Conservation (phyloP, 1,140 invertebrate genomes). For the Diprion similis region DNA sequence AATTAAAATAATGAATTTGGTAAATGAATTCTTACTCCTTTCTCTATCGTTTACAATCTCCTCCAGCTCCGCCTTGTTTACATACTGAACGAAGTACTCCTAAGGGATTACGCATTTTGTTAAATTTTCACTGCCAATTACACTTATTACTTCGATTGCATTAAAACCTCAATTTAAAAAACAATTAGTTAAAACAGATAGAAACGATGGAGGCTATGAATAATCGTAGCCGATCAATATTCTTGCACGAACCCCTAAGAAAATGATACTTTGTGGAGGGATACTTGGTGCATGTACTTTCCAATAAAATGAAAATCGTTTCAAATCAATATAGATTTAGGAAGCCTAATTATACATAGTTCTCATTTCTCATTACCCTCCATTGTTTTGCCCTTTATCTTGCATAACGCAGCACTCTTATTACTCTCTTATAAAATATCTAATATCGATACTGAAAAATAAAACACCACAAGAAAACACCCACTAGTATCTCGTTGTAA, state of each 20-base stretch:
- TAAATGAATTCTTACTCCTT: slow-evolving; percentile 32
- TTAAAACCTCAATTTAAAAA: neutral
- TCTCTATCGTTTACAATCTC: slow-evolving; percentile 30
- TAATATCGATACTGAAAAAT: neutral
- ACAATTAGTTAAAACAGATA: neutral
- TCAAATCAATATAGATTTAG: neutral
- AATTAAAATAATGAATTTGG: slow-evolving; percentile 11
- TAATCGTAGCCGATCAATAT: neutral
- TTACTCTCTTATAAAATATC: neutral
- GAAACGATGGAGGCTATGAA: slow-evolving; percentile 1
- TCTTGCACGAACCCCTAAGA: too few relatives aligned
- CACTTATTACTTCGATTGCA: neutral
- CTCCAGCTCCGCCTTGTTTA: slow-evolving; percentile 30
- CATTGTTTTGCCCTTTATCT: neutral
- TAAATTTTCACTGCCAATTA: slow-evolving; percentile 20
- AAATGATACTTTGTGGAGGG: too few relatives aligned
- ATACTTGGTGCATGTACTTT: too few relatives aligned
- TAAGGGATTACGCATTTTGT: slow-evolving; percentile 30
- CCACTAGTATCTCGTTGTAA: too few relatives aligned
- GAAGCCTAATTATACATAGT: too few relatives aligned
- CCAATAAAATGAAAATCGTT: neutral
- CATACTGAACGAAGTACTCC: slow-evolving; percentile 30
- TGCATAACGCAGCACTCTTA: neutral
- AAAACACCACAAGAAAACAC: neutral
- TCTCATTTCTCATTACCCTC: neutral